phyloP scores from a whole-genome alignment of 2,113 vertebrate genomes.

The Eptesicus fuscus region DNA sequence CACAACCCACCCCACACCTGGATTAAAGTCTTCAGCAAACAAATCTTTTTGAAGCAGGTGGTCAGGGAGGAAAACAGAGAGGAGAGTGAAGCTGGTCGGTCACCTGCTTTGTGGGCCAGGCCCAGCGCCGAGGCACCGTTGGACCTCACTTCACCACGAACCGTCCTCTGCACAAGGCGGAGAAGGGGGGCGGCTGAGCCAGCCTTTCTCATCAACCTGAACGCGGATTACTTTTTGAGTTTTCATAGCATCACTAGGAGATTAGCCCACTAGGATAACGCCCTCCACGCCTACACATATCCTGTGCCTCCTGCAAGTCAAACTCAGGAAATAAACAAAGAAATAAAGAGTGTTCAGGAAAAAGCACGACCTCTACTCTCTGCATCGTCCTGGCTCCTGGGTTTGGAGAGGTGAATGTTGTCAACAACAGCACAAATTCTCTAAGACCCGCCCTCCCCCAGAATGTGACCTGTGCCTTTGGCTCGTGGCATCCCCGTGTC shows the following conservation, averaged over 20 bases:
- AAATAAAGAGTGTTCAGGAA: not conserved
- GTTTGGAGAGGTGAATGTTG: not conserved
- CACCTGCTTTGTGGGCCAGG: not conserved
- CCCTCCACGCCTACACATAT: not conserved
- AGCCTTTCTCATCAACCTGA: not conserved
- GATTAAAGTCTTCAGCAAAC: not conserved
- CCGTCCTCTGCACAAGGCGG: too few relatives aligned
- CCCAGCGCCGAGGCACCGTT: rapidly evolving
- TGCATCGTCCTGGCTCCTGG: not conserved
- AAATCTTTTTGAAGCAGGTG: not conserved
- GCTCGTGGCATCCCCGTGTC: not conserved
- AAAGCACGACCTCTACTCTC: not conserved
- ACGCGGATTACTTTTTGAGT: not conserved
- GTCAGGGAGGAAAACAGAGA: not conserved
- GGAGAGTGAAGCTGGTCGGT: rapidly evolving
- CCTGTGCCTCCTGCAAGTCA: not conserved
- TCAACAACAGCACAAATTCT: not conserved
- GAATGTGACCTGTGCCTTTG: not conserved
- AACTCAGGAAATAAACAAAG: not conserved
- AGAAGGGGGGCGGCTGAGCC: rapidly evolving
- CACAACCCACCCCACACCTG: not conserved
- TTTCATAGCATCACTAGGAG: not conserved
- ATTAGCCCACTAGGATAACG: not conserved
- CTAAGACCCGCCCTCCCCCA: not conserved
- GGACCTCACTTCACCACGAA: rapidly evolving